phyloP scores from a whole-genome alignment of 2,113 vertebrate species.

The Myrmophylax atrothorax region DNA sequence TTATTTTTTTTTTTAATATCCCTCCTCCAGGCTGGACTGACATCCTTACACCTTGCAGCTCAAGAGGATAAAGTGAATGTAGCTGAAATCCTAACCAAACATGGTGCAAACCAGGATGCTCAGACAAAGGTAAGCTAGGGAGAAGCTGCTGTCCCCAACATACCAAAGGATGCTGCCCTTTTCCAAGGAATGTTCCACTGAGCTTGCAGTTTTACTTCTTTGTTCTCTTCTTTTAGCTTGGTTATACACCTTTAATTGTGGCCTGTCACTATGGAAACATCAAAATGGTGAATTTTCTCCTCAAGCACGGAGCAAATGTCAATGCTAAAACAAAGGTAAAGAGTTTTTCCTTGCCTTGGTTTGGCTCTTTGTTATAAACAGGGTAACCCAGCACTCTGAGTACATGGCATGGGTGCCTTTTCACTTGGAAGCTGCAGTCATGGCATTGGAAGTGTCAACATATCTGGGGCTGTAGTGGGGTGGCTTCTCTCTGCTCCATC shows the following conservation, averaged over 20 bases:
- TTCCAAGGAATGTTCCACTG: conserved; percentile 27
- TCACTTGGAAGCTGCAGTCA: neutral
- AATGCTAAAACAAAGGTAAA: conserved; percentile 95
- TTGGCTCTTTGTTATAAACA: neutral
- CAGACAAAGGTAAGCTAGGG: conserved; percentile 87
- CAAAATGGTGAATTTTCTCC: conserved; percentile 96
- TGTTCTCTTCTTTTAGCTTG: conserved; percentile 81
- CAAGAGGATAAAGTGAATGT: conserved; percentile 94
- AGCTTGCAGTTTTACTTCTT: conserved; percentile 27
- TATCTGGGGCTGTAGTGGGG: neutral
- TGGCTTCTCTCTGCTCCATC: neutral
- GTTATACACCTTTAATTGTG: conserved; percentile 95
- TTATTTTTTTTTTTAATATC: neutral
- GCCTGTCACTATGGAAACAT: conserved; percentile 97
- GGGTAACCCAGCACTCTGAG: neutral
- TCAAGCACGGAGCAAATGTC: conserved; percentile 90
- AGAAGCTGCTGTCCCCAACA: neutral
- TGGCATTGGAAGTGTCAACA: neutral
- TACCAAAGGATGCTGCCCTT: neutral
- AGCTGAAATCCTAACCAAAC: conserved; percentile 85
- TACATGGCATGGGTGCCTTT: neutral
- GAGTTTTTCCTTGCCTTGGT: neutral
- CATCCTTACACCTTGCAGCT: conserved; percentile 92
- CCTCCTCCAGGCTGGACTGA: conserved; percentile 87
- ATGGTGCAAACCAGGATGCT: conserved; percentile 87